phyloP scores from a whole-genome alignment of 1,140 invertebrate species.

The Neodiprion lecontei region DNA sequence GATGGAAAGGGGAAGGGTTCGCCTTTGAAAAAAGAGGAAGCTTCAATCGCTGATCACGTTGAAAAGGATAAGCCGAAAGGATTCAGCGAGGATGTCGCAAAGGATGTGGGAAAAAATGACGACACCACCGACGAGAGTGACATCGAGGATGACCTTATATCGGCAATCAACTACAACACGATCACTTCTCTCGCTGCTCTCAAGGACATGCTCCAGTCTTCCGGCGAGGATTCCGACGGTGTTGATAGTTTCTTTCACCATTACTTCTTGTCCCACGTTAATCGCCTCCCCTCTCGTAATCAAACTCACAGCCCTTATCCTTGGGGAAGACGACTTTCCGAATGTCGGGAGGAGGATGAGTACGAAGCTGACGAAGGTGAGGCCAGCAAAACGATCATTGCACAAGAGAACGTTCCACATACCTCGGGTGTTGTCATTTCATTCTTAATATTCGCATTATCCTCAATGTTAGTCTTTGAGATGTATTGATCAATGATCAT shows the following conservation, averaged over 20 bases:
- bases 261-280: conserved; percentile 76
- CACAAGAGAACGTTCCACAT: too few species aligned
- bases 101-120: conserved; percentile 43
- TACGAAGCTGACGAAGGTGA: conserved; percentile 69
- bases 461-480: too few species aligned
- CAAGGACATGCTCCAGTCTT: conserved; percentile 71
- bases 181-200: conserved; percentile 71
- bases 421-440: too few species aligned
- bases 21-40: conserved; percentile 28
- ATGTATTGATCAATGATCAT: too few species aligned
- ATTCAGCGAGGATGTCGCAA: conserved; percentile 18
- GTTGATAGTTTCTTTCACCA: conserved; percentile 75
- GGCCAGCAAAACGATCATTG: neutral
- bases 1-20: conserved; percentile 21
- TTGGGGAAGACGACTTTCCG: conserved; percentile 74
- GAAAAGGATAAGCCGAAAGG: conserved; percentile 32
- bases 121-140: conserved; percentile 64
- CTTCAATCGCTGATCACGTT: conserved; percentile 22
- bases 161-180: conserved; percentile 73
- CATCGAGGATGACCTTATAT: conserved; percentile 70
- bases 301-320: conserved; percentile 65
- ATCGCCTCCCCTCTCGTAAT: conserved; percentile 68
- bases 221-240: conserved; percentile 67
- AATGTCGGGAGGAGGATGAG: conserved; percentile 83
- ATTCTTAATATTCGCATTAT: too few species aligned